Evolutionary conservation across 2,113 vertebrate species (phyloP).

Genomic region (Actenoides hombroni): DNA sequence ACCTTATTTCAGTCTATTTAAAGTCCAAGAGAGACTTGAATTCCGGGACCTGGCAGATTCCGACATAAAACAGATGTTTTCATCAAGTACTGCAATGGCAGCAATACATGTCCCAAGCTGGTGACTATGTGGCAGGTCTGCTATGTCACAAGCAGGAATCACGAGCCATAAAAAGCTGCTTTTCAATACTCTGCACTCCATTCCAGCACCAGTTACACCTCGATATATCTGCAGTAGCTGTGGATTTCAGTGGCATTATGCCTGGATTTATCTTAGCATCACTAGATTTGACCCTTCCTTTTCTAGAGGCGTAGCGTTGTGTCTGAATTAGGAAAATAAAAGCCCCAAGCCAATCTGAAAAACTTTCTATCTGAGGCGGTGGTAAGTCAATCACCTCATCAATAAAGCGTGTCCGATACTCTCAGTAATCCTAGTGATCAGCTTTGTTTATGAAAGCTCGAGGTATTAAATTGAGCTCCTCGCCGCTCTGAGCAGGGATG

Average conservation of each 20-base stretch:
- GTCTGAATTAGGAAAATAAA: neutral
- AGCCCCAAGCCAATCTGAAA: neutral
- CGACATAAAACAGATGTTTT: conserved; percentile 36
- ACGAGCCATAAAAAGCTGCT: neutral
- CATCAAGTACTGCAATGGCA: neutral
- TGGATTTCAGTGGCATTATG: neutral
- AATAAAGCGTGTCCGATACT: neutral
- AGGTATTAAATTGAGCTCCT: neutral
- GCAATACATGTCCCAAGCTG: neutral
- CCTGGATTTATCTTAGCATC: neutral
- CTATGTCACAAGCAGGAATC: neutral
- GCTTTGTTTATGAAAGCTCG: conserved; percentile 22
- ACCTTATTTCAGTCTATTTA: conserved; percentile 56
- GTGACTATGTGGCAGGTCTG: neutral
- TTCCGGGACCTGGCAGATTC: neutral
- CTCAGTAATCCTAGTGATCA: conserved; percentile 2
- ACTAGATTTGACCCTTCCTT: neutral
- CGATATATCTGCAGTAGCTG: neutral
- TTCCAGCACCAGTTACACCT: neutral
- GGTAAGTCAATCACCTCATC: conserved; percentile 27
- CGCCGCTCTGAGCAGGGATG: neutral
- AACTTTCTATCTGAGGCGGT: neutral
- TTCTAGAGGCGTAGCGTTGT: neutral
- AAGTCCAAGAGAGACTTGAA: conserved; percentile 23
- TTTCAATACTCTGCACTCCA: neutral